Evolutionary conservation across 2,888 invertebrate genomes (phyloP).

Genomic region (Thymelicus acteon): DNA sequence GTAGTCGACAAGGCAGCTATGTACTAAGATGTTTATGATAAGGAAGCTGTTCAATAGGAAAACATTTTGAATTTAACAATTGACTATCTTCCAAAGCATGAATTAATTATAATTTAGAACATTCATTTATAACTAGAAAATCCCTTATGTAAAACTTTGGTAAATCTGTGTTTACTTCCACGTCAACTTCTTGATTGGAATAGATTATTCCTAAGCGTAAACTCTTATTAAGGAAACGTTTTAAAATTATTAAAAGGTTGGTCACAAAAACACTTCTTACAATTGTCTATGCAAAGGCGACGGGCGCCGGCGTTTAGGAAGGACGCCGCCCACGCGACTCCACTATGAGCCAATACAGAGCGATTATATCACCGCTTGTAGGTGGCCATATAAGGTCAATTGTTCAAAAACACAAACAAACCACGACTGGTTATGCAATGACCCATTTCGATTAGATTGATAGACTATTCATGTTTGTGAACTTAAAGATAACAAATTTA

Average conservation of each 20-base stretch:
- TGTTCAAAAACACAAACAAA: conserved; percentile 64
- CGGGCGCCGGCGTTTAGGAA: conserved; percentile 63
- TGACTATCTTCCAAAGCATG: neutral
- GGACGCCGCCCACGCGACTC: conserved; percentile 74
- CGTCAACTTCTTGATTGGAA: no score
- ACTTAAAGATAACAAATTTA: conserved; percentile 20
- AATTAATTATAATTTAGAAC: neutral
- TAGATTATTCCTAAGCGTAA: neutral
- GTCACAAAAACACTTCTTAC: conserved; percentile 26
- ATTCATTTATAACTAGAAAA: neutral
- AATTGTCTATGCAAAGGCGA: conserved; percentile 49
- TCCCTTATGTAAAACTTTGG: no score
- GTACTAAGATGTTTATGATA: conserved; percentile 14
- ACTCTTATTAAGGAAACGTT: conserved; percentile 1
- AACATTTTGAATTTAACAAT: neutral
- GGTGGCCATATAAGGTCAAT: conserved; percentile 83
- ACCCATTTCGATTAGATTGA: conserved; percentile 45
- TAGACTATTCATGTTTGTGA: conserved; percentile 29
- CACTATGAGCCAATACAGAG: conserved; percentile 65
- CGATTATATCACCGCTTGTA: conserved; percentile 81
- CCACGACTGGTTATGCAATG: conserved; percentile 45
- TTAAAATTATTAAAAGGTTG: conserved; percentile 12
- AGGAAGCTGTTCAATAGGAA: neutral
- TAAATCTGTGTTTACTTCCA: no score
- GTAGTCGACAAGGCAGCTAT: conserved; percentile 4